Evolutionary conservation across 2,797 vertebrate genomes (phyloP), one percentile per base, ranked within the genome.

Genomic region (Crossoptilon crossoptilon): DNA sequence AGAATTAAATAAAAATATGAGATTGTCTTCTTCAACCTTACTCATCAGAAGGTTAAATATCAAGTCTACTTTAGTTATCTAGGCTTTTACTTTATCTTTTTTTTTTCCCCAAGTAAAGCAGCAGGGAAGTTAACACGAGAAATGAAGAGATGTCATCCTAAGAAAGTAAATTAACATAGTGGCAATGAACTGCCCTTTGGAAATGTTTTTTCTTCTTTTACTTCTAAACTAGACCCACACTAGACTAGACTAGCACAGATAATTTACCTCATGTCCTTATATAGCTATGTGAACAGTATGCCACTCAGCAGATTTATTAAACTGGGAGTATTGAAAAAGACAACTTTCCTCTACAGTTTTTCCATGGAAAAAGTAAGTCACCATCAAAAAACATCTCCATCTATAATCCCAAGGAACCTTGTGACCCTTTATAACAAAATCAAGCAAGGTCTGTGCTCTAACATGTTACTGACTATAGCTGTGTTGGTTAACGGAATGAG

Each of bases 191-290:
- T 8, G 56, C 3, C 21, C 41, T 41, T 7, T 73, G 41, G 35
- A 89, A 76, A 91, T 62, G 39, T 2, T 9, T 74, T 10, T 35
- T 59, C 55, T 33, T 22, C 75, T 41, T 43, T 53, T 33, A 77
- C 27, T 62, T 43, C 27, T 15, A 66, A 77, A 27, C 35, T 62
- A 73, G 31, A 58, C 9, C 7, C 11, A n/a, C n/a, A 22, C 55
- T 58, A n/a, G 55, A 51, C 7, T 62, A 71, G 16, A 46, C 8
- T 67, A 67, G 14, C 17, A 71, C 10, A 14, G 43, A 48, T 18
- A 70, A 44, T 22, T 31, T 17, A 4, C 19, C 37, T 71, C 1
- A 0, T 2, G 0, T 39, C 60, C 33, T 5, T 56, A 51, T 58
- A 53, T 6, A 68, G 49, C 39, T 58, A 63, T 8, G n/a, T 12